Base-by-base conservation (phyloP, 30 jellyfish, hydroid and myxozoan species). In the Cassiopea andromeda region DNA sequence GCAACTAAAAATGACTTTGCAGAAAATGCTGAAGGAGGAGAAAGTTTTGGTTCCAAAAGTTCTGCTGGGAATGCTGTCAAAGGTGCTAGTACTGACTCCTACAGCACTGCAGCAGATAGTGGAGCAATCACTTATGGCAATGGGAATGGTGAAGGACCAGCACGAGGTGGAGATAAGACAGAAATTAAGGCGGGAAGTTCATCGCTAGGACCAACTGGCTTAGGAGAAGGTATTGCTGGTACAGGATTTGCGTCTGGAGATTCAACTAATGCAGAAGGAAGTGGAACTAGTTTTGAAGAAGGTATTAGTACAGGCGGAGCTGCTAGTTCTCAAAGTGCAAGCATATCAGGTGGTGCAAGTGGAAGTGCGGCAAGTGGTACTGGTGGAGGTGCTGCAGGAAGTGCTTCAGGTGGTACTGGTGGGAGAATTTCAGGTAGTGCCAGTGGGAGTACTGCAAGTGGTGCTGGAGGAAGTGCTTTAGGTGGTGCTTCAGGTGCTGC, bases 361-460 rank as follows among this genome's bases (percentile, higher is more conserved):
- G 93, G 85, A 1, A 75, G 70, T 9, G 90, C 78, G 8, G 83
- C 92, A 7, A 81, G 85, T 6, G 90, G 81, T 5, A 92, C 78
- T 60, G 60, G 81, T 18, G 97, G 85, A 16, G 91, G 81, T 10
- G 97, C 88, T 7, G 94, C 89, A 8, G 96, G 67, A 44, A 79
- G 83, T 43, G 89, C 90, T 6, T 75, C 58, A 18, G 89, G 84
- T 17, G 93, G 90, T 0, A 88, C 60, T 15, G 90, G 46, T 49
- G 94, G 93, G 4, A 74, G 83, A 48, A 48, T 27, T 27, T 27
- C 57, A 17, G 93, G 61, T 44, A 82, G 85, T 19, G 92, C 72
- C 5, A 89, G 48, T 43, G 61, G 18, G 4, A 87, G 82, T 4
- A 74, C 74, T 16, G 73, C 82, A 15, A 82, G 82, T 4, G 82